These are phyloP conservation scores for Megalonaias nervosa DNA, from an alignment of 1,140 invertebrate genomes.

Conservation along the genomic window DNA sequence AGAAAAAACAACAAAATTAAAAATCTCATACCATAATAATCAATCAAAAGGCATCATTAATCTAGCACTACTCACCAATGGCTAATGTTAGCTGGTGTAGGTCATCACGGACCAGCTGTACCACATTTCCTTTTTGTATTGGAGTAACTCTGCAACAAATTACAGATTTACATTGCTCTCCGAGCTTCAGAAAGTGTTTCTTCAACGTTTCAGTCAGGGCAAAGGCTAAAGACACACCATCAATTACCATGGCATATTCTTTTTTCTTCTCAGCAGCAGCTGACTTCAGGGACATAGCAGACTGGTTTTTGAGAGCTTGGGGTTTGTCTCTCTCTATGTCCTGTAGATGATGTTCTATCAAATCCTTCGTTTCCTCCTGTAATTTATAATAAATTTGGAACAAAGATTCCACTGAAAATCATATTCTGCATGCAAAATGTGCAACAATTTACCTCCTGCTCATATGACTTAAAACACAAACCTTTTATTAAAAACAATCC, in stretches of 20 bases:
- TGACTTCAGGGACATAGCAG: conserved; percentile 9
- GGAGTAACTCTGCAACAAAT: conserved; percentile 71
- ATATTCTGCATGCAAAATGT: too few species aligned
- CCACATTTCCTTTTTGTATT: conserved; percentile 74
- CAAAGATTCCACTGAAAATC: too few species aligned
- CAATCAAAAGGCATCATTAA: too few species aligned
- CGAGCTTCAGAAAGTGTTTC: conserved; percentile 61
- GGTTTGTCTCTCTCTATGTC: conserved; percentile 44
- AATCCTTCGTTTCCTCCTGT: conserved; percentile 48
- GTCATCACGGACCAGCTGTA: conserved; percentile 89
- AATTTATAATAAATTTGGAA: background rate
- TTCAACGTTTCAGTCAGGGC: conserved; percentile 74
- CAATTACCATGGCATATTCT: conserved; percentile 85
- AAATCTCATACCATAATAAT: too few species aligned
- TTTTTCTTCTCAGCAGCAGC: conserved; percentile 48
- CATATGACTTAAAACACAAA: background rate
- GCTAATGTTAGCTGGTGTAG: conserved; percentile 91
- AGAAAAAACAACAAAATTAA: too few species aligned
- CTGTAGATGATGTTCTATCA: conserved; percentile 50
- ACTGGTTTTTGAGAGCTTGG: conserved; percentile 1
- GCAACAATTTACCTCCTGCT: too few species aligned
- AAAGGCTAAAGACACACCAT: conserved; percentile 92
- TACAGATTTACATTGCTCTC: conserved; percentile 67
- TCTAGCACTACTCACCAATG: conserved; percentile 77
- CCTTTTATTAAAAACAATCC: too few species aligned